These are phyloP conservation scores for Malurus alboscapulatus DNA, from an alignment of 2,113 vertebrate genomes.

Conservation along the genomic window DNA sequence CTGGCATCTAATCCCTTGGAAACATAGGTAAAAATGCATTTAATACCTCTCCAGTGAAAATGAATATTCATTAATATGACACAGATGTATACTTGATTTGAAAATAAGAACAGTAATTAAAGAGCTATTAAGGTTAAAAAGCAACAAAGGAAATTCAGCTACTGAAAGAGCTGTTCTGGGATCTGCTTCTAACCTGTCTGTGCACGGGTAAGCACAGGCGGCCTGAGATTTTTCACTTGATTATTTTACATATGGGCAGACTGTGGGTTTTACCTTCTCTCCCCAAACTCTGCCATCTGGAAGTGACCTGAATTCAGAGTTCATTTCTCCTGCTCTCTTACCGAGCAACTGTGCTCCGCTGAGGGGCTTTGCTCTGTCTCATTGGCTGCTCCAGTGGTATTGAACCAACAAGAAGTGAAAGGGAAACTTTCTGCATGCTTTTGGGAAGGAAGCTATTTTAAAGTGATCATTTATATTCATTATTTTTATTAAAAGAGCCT, in stretches of 20 bases:
- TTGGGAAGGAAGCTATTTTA: not conserved
- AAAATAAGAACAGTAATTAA: conserved; percentile 54
- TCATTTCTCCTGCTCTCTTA: not conserved
- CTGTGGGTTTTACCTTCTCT: not conserved
- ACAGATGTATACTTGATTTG: conserved; percentile 1
- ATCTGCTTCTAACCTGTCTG: not conserved
- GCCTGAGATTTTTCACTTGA: not conserved
- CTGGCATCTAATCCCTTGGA: conserved; percentile 28
- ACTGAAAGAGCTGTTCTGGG: not conserved
- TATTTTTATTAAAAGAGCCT: not conserved
- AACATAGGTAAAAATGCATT: conserved; percentile 30
- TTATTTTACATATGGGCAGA: not conserved
- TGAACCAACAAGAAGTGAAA: not conserved
- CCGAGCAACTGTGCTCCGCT: not conserved
- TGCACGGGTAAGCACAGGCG: not conserved
- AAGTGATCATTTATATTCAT: not conserved
- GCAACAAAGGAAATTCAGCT: conserved; percentile 18
- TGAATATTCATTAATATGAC: conserved; percentile 36
- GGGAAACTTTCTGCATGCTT: not conserved
- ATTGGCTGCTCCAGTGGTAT: not conserved
- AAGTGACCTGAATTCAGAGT: not conserved
- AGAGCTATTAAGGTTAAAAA: conserved; percentile 41
- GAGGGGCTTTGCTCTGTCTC: not conserved
- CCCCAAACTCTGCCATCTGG: not conserved
- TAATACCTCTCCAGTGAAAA: conserved; percentile 3